Conservation (phyloP, 2,888 invertebrate genomes). For the Dusona sp. region DNA sequence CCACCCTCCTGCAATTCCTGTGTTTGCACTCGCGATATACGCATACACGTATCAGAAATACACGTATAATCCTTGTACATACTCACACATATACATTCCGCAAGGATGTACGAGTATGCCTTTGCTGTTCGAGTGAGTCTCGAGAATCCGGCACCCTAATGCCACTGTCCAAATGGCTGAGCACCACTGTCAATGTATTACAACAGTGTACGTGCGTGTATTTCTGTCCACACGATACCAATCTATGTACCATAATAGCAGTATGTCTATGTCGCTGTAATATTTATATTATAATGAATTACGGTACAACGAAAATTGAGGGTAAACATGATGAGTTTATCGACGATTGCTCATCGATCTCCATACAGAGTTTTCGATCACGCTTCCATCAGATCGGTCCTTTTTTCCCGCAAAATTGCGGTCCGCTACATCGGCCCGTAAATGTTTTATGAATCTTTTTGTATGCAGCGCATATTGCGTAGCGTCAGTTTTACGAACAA, state of each 20-base stretch:
- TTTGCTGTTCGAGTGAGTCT: constrained; percentile 57
- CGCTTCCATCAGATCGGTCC: neutral
- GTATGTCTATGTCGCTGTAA: constrained; percentile 10
- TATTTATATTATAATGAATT: constrained; percentile 15
- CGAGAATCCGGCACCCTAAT: constrained; percentile 48
- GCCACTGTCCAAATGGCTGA: constrained; percentile 36
- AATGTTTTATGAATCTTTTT: neutral
- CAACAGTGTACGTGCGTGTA: constrained; percentile 3
- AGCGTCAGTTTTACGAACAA: neutral
- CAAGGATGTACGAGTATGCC: constrained; percentile 38
- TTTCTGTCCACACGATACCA: constrained; percentile 17
- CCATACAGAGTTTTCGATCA: neutral
- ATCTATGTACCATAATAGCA: constrained; percentile 5
- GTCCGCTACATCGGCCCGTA: neutral
- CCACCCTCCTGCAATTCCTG: constrained; percentile 10
- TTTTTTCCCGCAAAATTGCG: neutral
- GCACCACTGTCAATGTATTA: constrained; percentile 54
- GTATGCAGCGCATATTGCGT: neutral
- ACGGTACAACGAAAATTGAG: neutral
- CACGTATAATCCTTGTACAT: neutral
- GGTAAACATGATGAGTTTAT: constrained; percentile 13
- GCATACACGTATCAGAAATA: too few relatives aligned
- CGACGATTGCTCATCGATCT: constrained; percentile 7
- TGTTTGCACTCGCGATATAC: constrained; percentile 35
- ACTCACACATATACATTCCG: constrained; percentile 13